Evolutionary conservation across 2,888 invertebrate genomes (phyloP).

Genomic region (Lasioglossum lativentre): DNA sequence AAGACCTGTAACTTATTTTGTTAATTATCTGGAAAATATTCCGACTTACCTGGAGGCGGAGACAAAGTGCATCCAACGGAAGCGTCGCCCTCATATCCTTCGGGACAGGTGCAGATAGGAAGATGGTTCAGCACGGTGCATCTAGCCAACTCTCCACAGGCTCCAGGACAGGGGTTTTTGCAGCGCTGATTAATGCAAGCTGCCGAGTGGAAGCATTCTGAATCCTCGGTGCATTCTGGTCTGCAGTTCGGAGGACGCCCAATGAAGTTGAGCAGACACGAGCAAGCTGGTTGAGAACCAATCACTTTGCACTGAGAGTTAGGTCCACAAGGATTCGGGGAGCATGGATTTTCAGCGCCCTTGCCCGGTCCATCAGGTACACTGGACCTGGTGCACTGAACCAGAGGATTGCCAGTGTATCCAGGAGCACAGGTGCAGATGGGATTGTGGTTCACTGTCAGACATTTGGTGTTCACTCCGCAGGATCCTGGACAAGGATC

Average conservation of each 20-base stretch:
- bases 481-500: conserved; percentile 94
- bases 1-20: not conserved
- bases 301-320: conserved; percentile 93
- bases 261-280: conserved; percentile 91
- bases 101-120: conserved; percentile 92
- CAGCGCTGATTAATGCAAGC: conserved; percentile 94
- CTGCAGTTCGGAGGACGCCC: conserved; percentile 95
- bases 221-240: conserved; percentile 92
- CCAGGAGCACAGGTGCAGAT: conserved; percentile 93
- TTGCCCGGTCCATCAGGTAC: conserved; percentile 77
- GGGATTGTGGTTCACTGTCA: conserved; percentile 94
- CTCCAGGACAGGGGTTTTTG: conserved; percentile 92
- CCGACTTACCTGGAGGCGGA: conserved; percentile 79
- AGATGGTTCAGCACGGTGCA: conserved; percentile 94
- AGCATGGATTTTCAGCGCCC: conserved; percentile 88
- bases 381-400: conserved; percentile 88
- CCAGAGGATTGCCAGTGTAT: conserved; percentile 93
- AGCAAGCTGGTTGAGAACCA: conserved; percentile 93
- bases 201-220: conserved; percentile 92
- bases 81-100: conserved; percentile 93
- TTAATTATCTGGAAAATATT: not conserved
- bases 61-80: conserved; percentile 86
- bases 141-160: conserved; percentile 92
- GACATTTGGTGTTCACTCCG: conserved; percentile 92
- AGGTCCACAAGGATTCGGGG: conserved; percentile 93